Evolutionary conservation across 2,888 invertebrate species (phyloP).

Genomic region (Lumbricus terrestris): DNA sequence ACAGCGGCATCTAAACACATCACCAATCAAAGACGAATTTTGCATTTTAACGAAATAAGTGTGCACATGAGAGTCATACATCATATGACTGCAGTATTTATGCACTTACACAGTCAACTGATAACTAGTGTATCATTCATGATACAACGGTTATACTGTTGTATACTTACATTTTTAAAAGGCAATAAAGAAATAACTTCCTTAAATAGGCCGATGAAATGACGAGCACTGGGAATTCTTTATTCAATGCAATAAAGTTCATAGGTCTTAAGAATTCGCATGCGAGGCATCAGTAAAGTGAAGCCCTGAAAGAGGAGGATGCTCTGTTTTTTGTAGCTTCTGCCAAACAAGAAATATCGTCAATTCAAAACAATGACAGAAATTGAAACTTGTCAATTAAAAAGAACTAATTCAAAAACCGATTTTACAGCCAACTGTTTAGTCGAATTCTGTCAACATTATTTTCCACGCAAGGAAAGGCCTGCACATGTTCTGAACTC

Average conservation of each 20-base stretch:
- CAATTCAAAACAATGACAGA: background rate
- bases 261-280: background rate
- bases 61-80: background rate
- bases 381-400: background rate
- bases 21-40: background rate
- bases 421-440: background rate
- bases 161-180: background rate
- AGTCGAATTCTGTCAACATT: background rate
- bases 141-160: background rate
- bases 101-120: background rate
- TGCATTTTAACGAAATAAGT: background rate
- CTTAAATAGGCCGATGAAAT: background rate
- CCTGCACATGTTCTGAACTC: background rate
- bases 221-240: background rate
- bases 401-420: background rate
- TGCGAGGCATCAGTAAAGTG: background rate
- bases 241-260: background rate
- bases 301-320: background rate
- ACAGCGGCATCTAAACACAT: constrained; percentile 61
- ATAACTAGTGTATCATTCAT: background rate
- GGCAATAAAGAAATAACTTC: background rate
- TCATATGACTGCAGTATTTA: background rate
- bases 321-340: background rate
- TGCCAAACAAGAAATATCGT: background rate
- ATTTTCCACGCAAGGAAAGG: background rate